Evolutionary conservation across 1,140 invertebrate species (phyloP).

Genomic region (Zaprionus lachaisei): DNA sequence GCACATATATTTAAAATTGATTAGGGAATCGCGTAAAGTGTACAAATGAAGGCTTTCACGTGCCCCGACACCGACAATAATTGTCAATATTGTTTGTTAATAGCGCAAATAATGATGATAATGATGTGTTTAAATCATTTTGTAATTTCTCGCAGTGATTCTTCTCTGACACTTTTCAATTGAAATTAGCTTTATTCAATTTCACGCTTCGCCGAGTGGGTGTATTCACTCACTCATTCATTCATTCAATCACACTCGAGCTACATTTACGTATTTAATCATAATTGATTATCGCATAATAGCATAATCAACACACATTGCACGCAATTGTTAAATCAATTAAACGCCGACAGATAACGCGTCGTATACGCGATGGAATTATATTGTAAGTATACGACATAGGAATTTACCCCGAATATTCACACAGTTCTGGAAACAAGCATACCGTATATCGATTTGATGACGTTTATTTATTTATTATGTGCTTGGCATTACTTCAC

Average conservation of each 20-base stretch:
- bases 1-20: constrained; percentile 31
- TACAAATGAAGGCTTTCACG: neutral
- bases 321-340: constrained; percentile 54
- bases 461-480: neutral
- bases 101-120: constrained; percentile 14
- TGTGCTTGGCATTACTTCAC: neutral
- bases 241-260: constrained; percentile 15
- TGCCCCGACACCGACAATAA: neutral
- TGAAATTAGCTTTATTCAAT: constrained; percentile 37
- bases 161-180: constrained; percentile 35
- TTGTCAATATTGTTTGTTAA: constrained; percentile 1
- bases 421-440: constrained; percentile 4
- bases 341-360: constrained; percentile 56
- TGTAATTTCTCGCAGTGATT: constrained; percentile 41
- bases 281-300: constrained; percentile 61
- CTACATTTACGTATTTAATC: constrained; percentile 51
- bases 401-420: neutral
- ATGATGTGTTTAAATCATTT: constrained; percentile 33
- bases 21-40: constrained; percentile 10
- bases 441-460: neutral
- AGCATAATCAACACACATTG: constrained; percentile 66
- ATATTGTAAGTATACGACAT: no score
- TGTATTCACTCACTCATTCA: constrained; percentile 5
- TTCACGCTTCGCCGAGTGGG: constrained; percentile 11
- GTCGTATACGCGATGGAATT: constrained; percentile 46